Evolutionary conservation across 1,140 invertebrate species (phyloP).

Genomic region (Brachionus koreanus): DNA sequence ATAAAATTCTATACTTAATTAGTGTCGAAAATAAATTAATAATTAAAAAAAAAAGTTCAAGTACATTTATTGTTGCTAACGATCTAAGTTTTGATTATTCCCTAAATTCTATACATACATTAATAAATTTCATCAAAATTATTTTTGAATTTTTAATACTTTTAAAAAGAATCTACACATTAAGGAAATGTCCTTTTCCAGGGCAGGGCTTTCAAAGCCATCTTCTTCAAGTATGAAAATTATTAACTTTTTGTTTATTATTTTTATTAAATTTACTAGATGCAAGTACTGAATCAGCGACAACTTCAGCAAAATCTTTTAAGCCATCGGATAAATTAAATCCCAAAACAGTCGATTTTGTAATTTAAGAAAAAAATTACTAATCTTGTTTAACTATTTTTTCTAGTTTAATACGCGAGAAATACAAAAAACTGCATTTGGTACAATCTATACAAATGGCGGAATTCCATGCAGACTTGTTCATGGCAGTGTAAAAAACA

Average conservation of each 20-base stretch:
- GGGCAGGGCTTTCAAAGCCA: slow-evolving; percentile 16
- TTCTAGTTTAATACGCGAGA: slow-evolving; percentile 41
- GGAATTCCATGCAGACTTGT: slow-evolving; percentile 56
- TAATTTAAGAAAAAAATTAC: slow-evolving; percentile 47
- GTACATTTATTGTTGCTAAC: slow-evolving; percentile 29
- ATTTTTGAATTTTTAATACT: background rate
- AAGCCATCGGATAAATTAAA: slow-evolving; percentile 56
- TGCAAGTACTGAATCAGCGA: background rate
- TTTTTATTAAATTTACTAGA: background rate
- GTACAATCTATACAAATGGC: slow-evolving; percentile 53
- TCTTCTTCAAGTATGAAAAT: background rate
- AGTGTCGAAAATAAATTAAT: background rate
- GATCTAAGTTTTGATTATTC: slow-evolving; percentile 25
- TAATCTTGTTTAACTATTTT: background rate
- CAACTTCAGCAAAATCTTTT: background rate
- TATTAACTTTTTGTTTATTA: background rate
- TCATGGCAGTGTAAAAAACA: slow-evolving; percentile 58
- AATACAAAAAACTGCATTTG: slow-evolving; percentile 53
- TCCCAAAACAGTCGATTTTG: slow-evolving; percentile 57
- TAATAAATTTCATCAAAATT: background rate
- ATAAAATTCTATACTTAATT: background rate
- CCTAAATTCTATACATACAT: slow-evolving; percentile 9
- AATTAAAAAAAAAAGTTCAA: background rate
- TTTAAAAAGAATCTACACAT: background rate
- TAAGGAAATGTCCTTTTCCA: slow-evolving; percentile 8